phyloP scores from a whole-genome alignment of 1,140 invertebrate species.

The Polypedilum vanderplanki region DNA sequence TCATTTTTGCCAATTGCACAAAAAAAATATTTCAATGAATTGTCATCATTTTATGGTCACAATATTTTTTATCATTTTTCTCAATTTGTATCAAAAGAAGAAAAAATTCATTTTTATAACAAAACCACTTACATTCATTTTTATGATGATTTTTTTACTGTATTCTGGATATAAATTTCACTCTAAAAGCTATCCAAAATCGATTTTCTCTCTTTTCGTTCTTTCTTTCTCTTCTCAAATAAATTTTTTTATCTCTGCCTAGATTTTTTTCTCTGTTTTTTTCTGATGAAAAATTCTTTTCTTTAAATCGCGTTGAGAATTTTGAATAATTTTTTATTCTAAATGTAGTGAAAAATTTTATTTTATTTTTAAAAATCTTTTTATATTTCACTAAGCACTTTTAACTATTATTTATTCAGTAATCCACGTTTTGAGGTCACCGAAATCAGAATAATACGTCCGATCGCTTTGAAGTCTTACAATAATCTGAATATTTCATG shows the following conservation, averaged over 20 bases:
- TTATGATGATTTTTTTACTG: constrained; percentile 19
- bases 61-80: constrained; percentile 20
- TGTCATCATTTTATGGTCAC: neutral
- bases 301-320: neutral
- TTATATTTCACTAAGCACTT: neutral
- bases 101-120: neutral
- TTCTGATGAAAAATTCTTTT: neutral
- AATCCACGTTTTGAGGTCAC: constrained; percentile 26
- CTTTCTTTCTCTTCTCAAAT: constrained; percentile 11
- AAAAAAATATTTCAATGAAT: neutral
- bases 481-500: neutral
- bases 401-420: neutral
- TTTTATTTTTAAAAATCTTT: neutral
- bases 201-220: constrained; percentile 8
- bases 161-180: constrained; percentile 14
- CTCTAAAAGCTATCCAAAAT: constrained; percentile 13
- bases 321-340: neutral
- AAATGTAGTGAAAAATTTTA: neutral
- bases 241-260: constrained; percentile 18
- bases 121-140: constrained; percentile 19
- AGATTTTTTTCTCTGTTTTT: neutral
- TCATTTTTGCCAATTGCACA: too few relatives aligned
- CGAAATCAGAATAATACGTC: neutral
- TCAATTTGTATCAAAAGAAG: neutral
- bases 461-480: constrained; percentile 22